Conservation (phyloP, 2,797 vertebrate genomes). For the Chromobotia macracanthus region DNA sequence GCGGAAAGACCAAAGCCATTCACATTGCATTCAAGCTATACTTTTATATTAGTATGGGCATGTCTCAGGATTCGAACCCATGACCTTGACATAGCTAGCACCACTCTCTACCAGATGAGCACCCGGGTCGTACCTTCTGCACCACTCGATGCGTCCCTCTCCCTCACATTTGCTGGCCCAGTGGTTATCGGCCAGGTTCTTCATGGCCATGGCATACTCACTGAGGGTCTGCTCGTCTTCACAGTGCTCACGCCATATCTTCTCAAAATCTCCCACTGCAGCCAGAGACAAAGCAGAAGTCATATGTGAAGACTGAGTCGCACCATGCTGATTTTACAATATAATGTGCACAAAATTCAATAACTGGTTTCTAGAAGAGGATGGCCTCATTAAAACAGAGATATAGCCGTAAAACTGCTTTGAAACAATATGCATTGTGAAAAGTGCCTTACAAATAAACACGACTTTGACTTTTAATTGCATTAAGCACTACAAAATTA, state of each 20-base stretch:
- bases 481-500: too few relatives aligned
- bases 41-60: background rate
- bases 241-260: conserved; percentile 98
- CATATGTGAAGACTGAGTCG: background rate
- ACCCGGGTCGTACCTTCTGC: conserved; percentile 90
- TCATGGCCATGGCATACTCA: conserved; percentile 98
- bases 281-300: background rate
- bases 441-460: background rate
- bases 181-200: conserved; percentile 96
- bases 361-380: too few relatives aligned
- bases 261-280: conserved; percentile 96
- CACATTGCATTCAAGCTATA: conserved; percentile 8
- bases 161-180: conserved; percentile 94
- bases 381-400: too few relatives aligned
- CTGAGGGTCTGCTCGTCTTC: conserved; percentile 95
- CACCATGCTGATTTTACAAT: background rate
- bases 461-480: background rate
- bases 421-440: background rate
- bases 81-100: background rate
- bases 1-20: conserved; percentile 26
- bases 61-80: background rate
- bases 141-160: conserved; percentile 98
- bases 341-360: background rate
- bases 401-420: background rate
- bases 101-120: background rate